Conservation (phyloP, 2,797 vertebrate genomes). For the Rhadinocentrus ornatus region DNA sequence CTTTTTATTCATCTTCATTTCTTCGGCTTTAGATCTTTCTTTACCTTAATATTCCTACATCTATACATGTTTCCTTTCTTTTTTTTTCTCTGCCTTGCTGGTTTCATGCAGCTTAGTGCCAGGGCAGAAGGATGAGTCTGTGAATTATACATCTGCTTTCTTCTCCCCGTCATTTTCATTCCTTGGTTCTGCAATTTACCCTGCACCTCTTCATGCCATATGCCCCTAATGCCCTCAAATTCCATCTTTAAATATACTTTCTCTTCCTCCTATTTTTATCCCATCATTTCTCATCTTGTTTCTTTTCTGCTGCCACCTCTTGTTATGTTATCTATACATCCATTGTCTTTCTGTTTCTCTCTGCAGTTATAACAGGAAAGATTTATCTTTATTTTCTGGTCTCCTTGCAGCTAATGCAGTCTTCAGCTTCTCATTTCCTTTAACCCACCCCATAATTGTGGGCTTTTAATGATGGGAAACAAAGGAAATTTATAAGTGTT, state of each 20-base stretch:
- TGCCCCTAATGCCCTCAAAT: conserved; percentile 27
- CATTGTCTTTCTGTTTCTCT: conserved; percentile 9
- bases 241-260: conserved; percentile 5
- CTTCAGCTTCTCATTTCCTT: conserved; percentile 20
- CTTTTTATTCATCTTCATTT: conserved; percentile 20
- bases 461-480: conserved; percentile 47
- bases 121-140: conserved; percentile 40
- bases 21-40: conserved; percentile 12
- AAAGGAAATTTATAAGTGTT: conserved; percentile 38
- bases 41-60: conserved; percentile 24
- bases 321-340: conserved; percentile 22
- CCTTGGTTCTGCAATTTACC: conserved; percentile 27
- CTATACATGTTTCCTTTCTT: conserved; percentile 1
- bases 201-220: conserved; percentile 36
- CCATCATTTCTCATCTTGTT: conserved; percentile 17
- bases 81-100: conserved; percentile 10
- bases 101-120: conserved; percentile 24
- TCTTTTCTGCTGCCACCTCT: conserved; percentile 4
- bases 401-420: conserved; percentile 61
- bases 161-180: conserved; percentile 54
- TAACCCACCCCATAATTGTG: conserved; percentile 39
- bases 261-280: neutral
- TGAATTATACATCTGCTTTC: conserved; percentile 57
- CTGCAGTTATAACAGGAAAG: conserved; percentile 21
- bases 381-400: conserved; percentile 51